Percentiles rank a stretch among this genome's conserved stretches.
phyloP scores from a whole-genome alignment of 2,888 invertebrate genomes.

The Pandemis heparana region DNA sequence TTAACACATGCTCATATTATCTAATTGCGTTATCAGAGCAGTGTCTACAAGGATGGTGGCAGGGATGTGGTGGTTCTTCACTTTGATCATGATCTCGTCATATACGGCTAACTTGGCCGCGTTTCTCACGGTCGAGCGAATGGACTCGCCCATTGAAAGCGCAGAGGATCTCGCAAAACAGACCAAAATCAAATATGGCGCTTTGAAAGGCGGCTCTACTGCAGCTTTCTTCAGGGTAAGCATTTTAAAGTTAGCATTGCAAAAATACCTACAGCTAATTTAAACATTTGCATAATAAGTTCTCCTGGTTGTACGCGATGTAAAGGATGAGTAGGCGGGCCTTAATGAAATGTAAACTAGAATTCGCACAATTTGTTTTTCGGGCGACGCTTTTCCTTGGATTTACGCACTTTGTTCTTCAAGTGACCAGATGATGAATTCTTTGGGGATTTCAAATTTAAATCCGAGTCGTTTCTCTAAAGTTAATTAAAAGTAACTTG shows the following conservation, averaged over 20 bases:
- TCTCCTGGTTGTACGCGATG: slow-evolving; percentile 7
- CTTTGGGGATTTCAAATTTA: slow-evolving; percentile 17
- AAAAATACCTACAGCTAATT: slow-evolving; percentile 15
- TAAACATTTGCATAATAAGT: slow-evolving; percentile 28
- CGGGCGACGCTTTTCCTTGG: slow-evolving; percentile 6
- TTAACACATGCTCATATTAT: neutral
- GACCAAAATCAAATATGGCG: slow-evolving; percentile 98
- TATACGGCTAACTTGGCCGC: slow-evolving; percentile 98
- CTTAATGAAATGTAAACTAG: slow-evolving; percentile 43
- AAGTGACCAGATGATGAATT: slow-evolving; percentile 24
- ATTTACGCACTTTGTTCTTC: slow-evolving; percentile 43
- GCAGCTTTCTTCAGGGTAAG: slow-evolving; percentile 96
- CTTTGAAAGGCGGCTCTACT: slow-evolving; percentile 96
- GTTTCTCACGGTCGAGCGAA: slow-evolving; percentile 95
- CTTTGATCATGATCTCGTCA: slow-evolving; percentile 97
- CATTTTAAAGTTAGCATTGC: slow-evolving; percentile 8
- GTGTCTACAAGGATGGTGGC: slow-evolving; percentile 95
- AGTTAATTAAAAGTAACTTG: slow-evolving; percentile 3
- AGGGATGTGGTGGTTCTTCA: slow-evolving; percentile 98
- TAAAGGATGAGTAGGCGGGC: slow-evolving; percentile 23
- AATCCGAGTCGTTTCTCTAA: neutral
- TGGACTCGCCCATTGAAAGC: slow-evolving; percentile 97
- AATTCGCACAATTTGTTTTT: slow-evolving; percentile 39
- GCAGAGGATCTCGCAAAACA: slow-evolving; percentile 98
- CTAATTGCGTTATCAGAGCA: slow-evolving; percentile 84